Evolutionary conservation across 2,888 invertebrate species (phyloP).

Genomic region (Eupithecia centaureata): DNA sequence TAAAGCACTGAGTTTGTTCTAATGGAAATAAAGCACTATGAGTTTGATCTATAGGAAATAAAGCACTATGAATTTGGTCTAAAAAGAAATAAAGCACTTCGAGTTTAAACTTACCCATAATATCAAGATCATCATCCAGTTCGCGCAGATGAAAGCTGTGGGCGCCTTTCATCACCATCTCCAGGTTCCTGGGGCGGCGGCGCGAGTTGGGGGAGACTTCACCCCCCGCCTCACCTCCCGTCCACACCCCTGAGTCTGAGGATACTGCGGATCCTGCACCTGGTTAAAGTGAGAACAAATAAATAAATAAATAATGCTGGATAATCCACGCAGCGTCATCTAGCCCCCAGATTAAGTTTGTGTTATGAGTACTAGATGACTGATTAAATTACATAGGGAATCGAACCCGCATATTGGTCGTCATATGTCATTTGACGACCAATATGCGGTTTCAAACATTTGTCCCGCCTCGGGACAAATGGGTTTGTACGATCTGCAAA

Average conservation of each 20-base stretch:
- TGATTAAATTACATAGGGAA: too few relatives aligned
- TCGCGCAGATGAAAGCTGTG: slow-evolving; percentile 91
- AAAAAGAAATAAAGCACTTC: too few relatives aligned
- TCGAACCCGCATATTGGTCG: background rate
- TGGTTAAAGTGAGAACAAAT: background rate
- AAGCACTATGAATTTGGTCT: background rate
- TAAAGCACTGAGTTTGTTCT: too few relatives aligned
- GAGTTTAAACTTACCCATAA: slow-evolving; percentile 74
- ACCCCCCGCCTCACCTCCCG: slow-evolving; percentile 63
- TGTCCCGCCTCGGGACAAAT: too few relatives aligned
- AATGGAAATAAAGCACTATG: too few relatives aligned
- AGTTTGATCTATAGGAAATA: too few relatives aligned
- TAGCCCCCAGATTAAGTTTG: too few relatives aligned
- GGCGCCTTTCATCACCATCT: slow-evolving; percentile 89
- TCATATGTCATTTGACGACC: too few relatives aligned
- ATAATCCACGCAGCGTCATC: too few relatives aligned
- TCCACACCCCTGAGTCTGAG: slow-evolving; percentile 87
- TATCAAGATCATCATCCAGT: slow-evolving; percentile 78
- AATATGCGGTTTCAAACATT: too few relatives aligned
- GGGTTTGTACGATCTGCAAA: too few relatives aligned
- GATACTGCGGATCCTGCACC: slow-evolving; percentile 84
- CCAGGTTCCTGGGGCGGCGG: slow-evolving; percentile 87
- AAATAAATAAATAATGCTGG: background rate
- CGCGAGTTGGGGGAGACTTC: slow-evolving; percentile 73
- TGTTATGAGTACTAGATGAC: too few relatives aligned